Evolutionary conservation across 2,113 vertebrate species (phyloP), one percentile per base, ranked within the genome.

Genomic region (Taxidea taxus): DNA sequence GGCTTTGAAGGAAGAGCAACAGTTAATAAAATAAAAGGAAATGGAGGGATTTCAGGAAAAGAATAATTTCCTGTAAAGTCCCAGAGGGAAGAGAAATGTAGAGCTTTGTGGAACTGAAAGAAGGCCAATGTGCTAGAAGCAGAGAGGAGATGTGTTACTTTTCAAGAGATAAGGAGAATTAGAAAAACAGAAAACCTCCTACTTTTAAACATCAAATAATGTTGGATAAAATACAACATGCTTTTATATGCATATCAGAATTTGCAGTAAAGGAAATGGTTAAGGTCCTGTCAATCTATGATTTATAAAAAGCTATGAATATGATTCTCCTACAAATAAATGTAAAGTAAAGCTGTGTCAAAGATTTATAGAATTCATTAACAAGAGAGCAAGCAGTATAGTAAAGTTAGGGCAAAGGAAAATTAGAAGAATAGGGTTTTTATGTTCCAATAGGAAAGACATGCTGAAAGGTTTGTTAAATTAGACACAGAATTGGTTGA

Each of bases 221-320:
- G 21, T 4, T 89, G 21, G 2, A 68, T 62, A 39, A 84, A 91
- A 37, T 25, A 72, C 44, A 44, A 18, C 14, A 90, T 83, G 23
- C 23, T 94, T 96, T 94, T 64, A 87, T 66, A 44, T 60, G 12
- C 23, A 16, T 88, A 81, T 85, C 20, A 75, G n/a, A 91, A 91
- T 6, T 62, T 86, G 2, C 2, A 91, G 25, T 60, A 91, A 90
- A 83, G 44, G 10, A 94, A 93, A 81, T 74, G n/a, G 1, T 47
- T 82, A 23, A 20, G 18, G 20, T 10, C 1, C 16, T 70, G 11
- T 85, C n/a, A 96, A 78, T 23, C 27, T 74, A 75, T 84, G 39
- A 80, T 95, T 84, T 90, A 81, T 88, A 92, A 70, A 92, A 84
- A 64, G 6, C 78, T 88, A 88, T 80, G 60, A 77, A 93, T 7